Evolutionary conservation across 2,113 vertebrate genomes (phyloP), one percentile per base, ranked within the genome.

Genomic region (Pholis gunnellus): DNA sequence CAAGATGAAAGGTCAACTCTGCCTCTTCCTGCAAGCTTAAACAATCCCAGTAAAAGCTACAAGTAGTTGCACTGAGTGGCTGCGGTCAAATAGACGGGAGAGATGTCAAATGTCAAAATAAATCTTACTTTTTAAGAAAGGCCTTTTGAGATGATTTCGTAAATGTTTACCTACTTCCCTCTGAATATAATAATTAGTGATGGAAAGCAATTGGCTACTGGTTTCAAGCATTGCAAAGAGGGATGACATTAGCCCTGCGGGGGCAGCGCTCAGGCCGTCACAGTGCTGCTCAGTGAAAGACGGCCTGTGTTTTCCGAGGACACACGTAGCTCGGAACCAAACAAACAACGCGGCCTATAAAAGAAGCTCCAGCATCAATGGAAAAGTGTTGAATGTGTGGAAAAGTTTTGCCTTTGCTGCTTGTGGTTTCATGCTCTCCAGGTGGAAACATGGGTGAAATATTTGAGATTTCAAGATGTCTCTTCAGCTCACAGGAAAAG

Each of bases 391-490:
- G 38, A 59, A 61, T 74, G 68, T 42, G 61, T 72, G 31, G 67
- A 77, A 73, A 79, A 18, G 14, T 34, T 76, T 29, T 38, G 29
- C 34, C 74, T 90, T 85, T 88, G 77, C 79, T 85, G 81, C 83
- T 82, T 61, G 88, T 63, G 86, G 84, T 83, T 90, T 84, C 9
- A 18, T 59, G 40, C 81, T 76, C 75, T 6, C 42, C 87, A 89
- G 88, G 89, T 90, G 79, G 72, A 91, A 87, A 84, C 76, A 71
- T 66, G 59, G 67, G 64, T 85, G 65, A 90, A 90, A 70, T 73
- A 36, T 74, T 66, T 83, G 72, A 0, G 69, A 72, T 94, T 91
- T 89, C 90, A 90, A 92, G 87, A 92, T 89, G 92, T 91, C 91
- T 92, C 88, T 71, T 94, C 64, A 72, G 80, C 78, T 91, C 88